Conservation (phyloP, 2,888 invertebrate species). For the Tinea semifulvella region DNA sequence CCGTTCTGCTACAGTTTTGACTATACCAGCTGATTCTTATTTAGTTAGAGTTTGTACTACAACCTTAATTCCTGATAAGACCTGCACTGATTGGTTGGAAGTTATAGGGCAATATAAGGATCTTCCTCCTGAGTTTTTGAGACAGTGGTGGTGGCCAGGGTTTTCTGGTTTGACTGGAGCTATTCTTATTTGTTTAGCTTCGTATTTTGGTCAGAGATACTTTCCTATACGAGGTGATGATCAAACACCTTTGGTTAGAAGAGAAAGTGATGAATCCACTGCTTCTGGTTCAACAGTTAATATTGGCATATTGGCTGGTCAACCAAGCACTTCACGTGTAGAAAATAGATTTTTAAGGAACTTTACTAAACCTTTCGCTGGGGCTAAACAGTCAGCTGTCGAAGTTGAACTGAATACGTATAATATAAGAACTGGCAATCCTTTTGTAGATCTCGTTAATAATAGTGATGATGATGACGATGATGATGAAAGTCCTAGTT, state of each 20-base stretch:
- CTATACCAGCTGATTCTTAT: slow-evolving; percentile 30
- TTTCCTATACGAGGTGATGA: background rate
- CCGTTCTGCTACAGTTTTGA: slow-evolving; percentile 13
- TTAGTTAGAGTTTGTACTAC: slow-evolving; percentile 30
- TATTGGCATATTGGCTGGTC: background rate
- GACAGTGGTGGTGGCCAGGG: slow-evolving; percentile 11
- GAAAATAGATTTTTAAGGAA: background rate
- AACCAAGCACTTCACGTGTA: background rate
- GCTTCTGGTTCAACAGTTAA: background rate
- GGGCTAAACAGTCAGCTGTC: background rate
- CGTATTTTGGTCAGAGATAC: slow-evolving; percentile 6
- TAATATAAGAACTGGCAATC: background rate
- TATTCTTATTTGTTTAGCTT: slow-evolving; percentile 3
- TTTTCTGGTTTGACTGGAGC: background rate
- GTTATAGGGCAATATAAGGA: slow-evolving; percentile 13
- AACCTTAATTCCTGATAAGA: slow-evolving; percentile 29
- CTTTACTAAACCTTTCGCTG: background rate
- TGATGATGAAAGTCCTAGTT: background rate
- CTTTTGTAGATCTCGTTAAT: background rate
- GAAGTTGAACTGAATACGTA: slow-evolving; percentile 3
- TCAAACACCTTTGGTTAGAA: background rate
- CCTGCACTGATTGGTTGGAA: slow-evolving; percentile 26
- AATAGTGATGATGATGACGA: background rate
- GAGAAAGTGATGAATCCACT: background rate
- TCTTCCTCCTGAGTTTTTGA: background rate